Conservation (phyloP, 2,888 invertebrate genomes). For the Amiota minor region DNA sequence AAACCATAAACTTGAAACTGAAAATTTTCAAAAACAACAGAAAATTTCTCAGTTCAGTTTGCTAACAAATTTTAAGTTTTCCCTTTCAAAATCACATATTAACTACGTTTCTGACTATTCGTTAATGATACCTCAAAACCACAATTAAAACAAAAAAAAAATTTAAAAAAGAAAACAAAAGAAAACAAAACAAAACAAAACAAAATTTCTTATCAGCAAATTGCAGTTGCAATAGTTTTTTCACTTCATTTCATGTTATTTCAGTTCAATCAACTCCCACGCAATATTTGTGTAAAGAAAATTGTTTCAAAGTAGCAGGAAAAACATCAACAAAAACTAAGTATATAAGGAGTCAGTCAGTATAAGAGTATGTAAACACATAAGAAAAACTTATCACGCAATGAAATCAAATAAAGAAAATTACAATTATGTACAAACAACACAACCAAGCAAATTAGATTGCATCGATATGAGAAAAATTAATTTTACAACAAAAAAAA, state of each 20-base stretch:
- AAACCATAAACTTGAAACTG: too few species aligned
- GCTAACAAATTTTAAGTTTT: too few species aligned
- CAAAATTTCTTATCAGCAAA: not conserved
- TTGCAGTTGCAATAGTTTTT: conserved; percentile 9
- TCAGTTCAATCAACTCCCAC: not conserved
- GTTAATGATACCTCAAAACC: not conserved
- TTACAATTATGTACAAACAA: not conserved
- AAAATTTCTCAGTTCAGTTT: too few species aligned
- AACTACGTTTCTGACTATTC: not conserved
- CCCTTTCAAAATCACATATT: too few species aligned
- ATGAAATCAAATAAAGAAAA: not conserved
- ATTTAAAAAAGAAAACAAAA: too few species aligned
- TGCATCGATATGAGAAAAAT: not conserved
- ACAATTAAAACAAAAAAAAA: conserved; percentile 1
- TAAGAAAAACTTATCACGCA: not conserved
- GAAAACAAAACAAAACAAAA: not conserved
- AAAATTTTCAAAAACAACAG: too few species aligned
- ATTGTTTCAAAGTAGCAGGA: not conserved
- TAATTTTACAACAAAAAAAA: not conserved
- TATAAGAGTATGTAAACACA: too few species aligned
- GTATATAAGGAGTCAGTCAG: not conserved
- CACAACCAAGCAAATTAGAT: not conserved
- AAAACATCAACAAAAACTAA: not conserved
- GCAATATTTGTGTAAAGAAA: conserved; percentile 10
- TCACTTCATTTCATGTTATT: too few species aligned